Evolutionary conservation across 2,113 vertebrate species (phyloP).

Genomic region (Seriola aureovittata): DNA sequence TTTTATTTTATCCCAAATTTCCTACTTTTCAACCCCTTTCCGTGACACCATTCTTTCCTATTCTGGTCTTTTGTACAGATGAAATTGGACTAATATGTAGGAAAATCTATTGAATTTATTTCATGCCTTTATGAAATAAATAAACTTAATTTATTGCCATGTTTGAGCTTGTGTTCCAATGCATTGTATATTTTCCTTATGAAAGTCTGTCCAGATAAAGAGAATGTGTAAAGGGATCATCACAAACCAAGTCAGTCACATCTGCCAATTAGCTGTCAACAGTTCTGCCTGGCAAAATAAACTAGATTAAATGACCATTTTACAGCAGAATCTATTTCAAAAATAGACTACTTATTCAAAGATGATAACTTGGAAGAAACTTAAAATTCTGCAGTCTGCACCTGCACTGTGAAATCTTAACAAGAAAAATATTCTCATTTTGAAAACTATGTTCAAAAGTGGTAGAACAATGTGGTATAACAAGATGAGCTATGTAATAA

Average conservation of each 20-base stretch:
- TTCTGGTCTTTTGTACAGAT: constrained; percentile 66
- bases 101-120: constrained; percentile 49
- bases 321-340: constrained; percentile 11
- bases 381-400: neutral
- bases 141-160: constrained; percentile 79
- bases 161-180: constrained; percentile 33
- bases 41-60: constrained; percentile 38
- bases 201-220: neutral
- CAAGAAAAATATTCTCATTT: neutral
- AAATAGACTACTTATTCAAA: neutral
- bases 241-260: neutral
- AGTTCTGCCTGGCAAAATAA: constrained; percentile 1
- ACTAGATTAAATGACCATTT: neutral
- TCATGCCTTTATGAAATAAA: constrained; percentile 77
- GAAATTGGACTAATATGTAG: constrained; percentile 46
- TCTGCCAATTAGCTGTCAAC: constrained; percentile 1
- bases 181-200: neutral
- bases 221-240: neutral
- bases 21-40: constrained; percentile 7
- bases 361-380: neutral
- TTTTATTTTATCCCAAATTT: constrained; percentile 36
- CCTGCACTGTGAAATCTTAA: neutral
- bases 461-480: neutral
- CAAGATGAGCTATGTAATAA: neutral
- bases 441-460: neutral